Evolutionary conservation across 2,888 invertebrate species (phyloP).

Genomic region (Cerceris ruficornis): DNA sequence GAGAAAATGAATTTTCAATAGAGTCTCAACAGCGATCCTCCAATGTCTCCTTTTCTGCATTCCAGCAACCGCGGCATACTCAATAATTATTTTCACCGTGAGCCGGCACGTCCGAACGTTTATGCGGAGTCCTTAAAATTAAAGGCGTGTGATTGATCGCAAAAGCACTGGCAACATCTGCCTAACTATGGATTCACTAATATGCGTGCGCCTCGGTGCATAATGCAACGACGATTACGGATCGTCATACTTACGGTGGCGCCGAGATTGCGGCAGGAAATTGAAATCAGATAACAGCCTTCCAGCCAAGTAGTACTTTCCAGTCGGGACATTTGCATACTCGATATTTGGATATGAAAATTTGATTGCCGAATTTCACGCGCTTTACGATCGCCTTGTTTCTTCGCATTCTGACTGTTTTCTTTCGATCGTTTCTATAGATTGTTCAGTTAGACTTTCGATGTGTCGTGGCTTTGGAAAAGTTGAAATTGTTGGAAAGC

Average conservation of each 20-base stretch:
- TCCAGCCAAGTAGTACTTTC: constrained; percentile 46
- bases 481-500: too few relatives aligned
- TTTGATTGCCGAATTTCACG: constrained; percentile 8
- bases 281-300: constrained; percentile 76
- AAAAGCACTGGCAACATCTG: constrained; percentile 39
- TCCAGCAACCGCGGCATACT: neutral
- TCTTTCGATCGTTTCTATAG: neutral
- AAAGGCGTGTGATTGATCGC: constrained; percentile 16
- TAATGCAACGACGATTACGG: constrained; percentile 57
- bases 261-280: constrained; percentile 71
- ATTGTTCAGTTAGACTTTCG: too few relatives aligned
- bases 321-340: constrained; percentile 40
- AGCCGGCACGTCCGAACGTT: constrained; percentile 13
- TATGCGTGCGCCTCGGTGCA: constrained; percentile 30
- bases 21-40: neutral
- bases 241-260: constrained; percentile 66
- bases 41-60: neutral
- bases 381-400: neutral
- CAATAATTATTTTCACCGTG: constrained; percentile 4
- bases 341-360: constrained; percentile 43
- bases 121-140: constrained; percentile 11
- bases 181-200: constrained; percentile 13
- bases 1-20: constrained; percentile 4
- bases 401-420: neutral
- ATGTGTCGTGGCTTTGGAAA: too few relatives aligned